A percentile compares a stretch with the other conserved stretches of the same genome.
phyloP scores from a whole-genome alignment of 2,113 vertebrate species.

The Myodes glareolus region DNA sequence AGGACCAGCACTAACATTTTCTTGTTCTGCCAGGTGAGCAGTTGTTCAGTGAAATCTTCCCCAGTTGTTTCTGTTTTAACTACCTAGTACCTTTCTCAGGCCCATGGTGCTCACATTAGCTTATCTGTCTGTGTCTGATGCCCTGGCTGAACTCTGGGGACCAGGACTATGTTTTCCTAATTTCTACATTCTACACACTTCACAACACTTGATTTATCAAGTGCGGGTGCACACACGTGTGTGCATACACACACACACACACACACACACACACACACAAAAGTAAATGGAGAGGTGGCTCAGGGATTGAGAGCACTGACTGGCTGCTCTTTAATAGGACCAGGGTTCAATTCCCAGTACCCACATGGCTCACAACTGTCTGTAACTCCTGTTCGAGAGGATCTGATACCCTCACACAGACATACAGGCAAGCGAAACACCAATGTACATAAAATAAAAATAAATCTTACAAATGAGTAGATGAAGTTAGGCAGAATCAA shows the following conservation, averaged over 20 bases:
- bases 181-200: neutral
- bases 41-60: neutral
- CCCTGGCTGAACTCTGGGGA: neutral
- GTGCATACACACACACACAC: rapidly evolving
- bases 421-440: no score
- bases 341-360: no score
- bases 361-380: no score
- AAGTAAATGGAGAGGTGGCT: neutral
- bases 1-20: neutral
- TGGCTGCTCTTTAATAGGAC: no score
- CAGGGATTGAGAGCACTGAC: no score
- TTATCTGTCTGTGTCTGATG: neutral
- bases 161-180: neutral
- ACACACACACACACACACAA: no score
- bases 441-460: no score
- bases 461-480: neutral
- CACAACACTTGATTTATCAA: neutral
- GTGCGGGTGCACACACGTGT: neutral
- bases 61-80: neutral
- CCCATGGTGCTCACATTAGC: neutral
- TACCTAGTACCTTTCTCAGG: neutral
- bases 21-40: neutral
- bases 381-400: no score
- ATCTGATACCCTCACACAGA: no score
- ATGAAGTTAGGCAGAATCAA: neutral